These are phyloP conservation scores for Arctopsyche grandis DNA, from an alignment of 1,140 invertebrate species.

Conservation along the genomic window DNA sequence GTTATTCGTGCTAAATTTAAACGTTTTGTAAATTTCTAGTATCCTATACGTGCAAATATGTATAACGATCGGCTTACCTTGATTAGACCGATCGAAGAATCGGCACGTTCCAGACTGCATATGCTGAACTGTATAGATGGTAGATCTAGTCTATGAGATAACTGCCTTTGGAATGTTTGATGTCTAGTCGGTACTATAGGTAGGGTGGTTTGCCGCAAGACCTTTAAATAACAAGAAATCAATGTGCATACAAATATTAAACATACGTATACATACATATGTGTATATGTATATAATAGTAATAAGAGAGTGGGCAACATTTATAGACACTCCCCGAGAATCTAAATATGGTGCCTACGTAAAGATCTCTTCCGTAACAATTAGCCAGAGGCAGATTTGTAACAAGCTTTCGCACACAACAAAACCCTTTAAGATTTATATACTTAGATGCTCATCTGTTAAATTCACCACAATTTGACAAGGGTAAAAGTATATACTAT, in stretches of 20 bases:
- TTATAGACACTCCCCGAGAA: not conserved
- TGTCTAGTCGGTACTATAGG: conserved; percentile 83
- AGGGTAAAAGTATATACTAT: too few relatives aligned
- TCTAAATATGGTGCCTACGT: not conserved
- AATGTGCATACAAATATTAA: not conserved
- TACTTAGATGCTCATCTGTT: not conserved
- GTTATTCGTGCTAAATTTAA: too few relatives aligned
- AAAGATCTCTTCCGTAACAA: not conserved
- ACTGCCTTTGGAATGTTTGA: conserved; percentile 80
- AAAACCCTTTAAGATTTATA: not conserved
- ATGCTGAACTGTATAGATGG: conserved; percentile 82
- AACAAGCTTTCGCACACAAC: not conserved
- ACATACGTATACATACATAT: too few relatives aligned
- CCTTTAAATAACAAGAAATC: conserved; percentile 61
- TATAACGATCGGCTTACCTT: conserved; percentile 65
- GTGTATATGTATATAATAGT: too few relatives aligned
- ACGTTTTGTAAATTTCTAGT: too few relatives aligned
- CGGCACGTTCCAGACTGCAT: conserved; percentile 74
- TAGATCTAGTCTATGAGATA: conserved; percentile 79
- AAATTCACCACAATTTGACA: too few relatives aligned
- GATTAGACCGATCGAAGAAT: conserved; percentile 74
- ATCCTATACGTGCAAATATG: too few relatives aligned
- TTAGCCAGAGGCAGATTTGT: not conserved
- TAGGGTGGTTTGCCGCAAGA: conserved; percentile 80
- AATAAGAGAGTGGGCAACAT: not conserved